Evolutionary conservation across 1,140 invertebrate species (phyloP), one percentile per base, ranked within the genome.

Genomic region (Triops longicaudatus): DNA sequence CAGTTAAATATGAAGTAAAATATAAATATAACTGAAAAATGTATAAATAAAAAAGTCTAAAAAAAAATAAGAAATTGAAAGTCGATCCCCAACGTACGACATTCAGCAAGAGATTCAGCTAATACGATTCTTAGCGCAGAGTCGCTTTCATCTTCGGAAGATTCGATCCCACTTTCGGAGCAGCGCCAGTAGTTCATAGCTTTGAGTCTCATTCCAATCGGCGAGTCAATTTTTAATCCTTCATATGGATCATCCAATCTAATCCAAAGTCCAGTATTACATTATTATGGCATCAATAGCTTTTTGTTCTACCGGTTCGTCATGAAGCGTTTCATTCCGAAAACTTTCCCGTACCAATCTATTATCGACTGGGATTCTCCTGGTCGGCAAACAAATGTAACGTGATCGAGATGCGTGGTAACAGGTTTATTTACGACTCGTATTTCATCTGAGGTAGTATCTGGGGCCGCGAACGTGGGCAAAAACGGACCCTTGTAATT

Each of bases 151-250:
- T 50, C 50, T 0, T 72, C n/a, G 0, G 76, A 12, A 14, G 72
- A n/a, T 43, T 41, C 17, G 1, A 86, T 43, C 7, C 86, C 86
- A 4, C 81, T 83, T 80, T 88, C 87, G 12, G 86, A 82, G 81
- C 87, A 88, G 76, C 82, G 82, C 85, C 85, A 88, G 81, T 87
- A 88, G 77, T 88, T 83, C 81, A 88, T 84, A 0, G 86, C 87
- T 79, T 84, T 84, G 74, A 88, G 78, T 26, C 84, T 79, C 78
- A 85, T 78, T 0, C 83, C 83, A 10, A 85, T 81, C 11, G 81
- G 80, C 31, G 80, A 82, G 0, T 81, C 80, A n/a, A 88, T 81
- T 4, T 86, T 83, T 73, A 87, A 82, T 0, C 86, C 86, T 31
- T 86, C 83, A 26, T 82, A 81, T 72, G 78, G 75, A 26, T 78